These are phyloP conservation scores for Dreissena polymorpha DNA, from an alignment of 1,140 invertebrate genomes.

Conservation along the genomic window DNA sequence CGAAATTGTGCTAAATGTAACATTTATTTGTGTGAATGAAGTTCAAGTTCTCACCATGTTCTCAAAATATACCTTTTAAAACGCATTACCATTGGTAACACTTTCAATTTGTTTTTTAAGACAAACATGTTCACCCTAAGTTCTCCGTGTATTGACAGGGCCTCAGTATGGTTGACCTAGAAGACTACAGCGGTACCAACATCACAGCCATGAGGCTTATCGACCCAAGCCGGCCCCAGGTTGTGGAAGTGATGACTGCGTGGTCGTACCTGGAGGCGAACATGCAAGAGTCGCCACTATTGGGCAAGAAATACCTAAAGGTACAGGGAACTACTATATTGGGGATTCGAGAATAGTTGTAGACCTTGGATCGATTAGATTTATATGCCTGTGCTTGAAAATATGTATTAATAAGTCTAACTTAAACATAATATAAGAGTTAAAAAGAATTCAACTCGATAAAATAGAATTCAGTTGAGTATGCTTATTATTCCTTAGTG, in stretches of 20 bases:
- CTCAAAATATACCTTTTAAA: too few species aligned
- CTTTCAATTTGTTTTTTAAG: too few species aligned
- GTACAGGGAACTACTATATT: constrained; percentile 35
- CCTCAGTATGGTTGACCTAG: constrained; percentile 74
- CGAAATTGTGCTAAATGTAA: too few species aligned
- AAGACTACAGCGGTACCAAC: constrained; percentile 76
- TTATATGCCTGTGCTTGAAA: neutral
- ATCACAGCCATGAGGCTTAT: constrained; percentile 77
- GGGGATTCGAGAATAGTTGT: neutral
- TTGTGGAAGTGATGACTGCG: constrained; percentile 65
- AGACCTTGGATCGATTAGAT: neutral
- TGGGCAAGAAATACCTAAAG: constrained; percentile 65
- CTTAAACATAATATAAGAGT: too few species aligned
- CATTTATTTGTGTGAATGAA: too few species aligned
- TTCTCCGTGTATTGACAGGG: constrained; percentile 65
- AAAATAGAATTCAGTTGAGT: too few species aligned
- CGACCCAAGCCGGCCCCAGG: constrained; percentile 65
- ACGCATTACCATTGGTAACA: too few species aligned
- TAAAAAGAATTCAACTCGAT: too few species aligned
- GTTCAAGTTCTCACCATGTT: too few species aligned
- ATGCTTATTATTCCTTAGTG: too few species aligned
- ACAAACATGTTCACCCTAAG: neutral
- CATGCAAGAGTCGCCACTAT: constrained; percentile 62
- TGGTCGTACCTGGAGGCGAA: constrained; percentile 65
- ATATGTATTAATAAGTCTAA: neutral